Conservation (phyloP, 2,888 invertebrate genomes). For the Temnothorax rugatulus region DNA sequence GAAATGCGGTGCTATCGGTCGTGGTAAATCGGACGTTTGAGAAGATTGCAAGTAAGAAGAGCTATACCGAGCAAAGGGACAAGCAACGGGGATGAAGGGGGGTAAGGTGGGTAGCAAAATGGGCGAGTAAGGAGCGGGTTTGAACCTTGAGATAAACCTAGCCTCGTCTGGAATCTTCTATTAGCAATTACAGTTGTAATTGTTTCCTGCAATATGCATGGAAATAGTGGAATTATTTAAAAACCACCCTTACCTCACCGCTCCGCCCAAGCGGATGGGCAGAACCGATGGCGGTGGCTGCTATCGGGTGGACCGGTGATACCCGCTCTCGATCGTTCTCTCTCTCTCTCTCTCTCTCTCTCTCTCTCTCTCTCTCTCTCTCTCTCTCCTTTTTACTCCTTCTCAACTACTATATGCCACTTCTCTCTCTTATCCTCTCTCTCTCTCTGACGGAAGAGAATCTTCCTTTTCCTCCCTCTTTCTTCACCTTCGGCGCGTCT, state of each 20-base stretch:
- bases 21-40: slow-evolving; percentile 64
- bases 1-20: slow-evolving; percentile 58
- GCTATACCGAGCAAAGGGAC: slow-evolving; percentile 43
- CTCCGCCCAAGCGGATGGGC: slow-evolving; percentile 54
- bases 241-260: slow-evolving; percentile 80
- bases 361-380: slow-evolving; percentile 25
- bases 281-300: slow-evolving; percentile 57
- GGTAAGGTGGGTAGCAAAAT: slow-evolving; percentile 59
- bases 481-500: slow-evolving; percentile 55
- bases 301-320: slow-evolving; percentile 67
- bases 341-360: slow-evolving; percentile 41
- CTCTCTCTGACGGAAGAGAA: slow-evolving; percentile 48
- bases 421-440: slow-evolving; percentile 45
- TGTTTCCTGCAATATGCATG: slow-evolving; percentile 86
- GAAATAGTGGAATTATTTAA: slow-evolving; percentile 86
- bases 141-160: slow-evolving; percentile 84
- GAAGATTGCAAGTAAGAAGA: slow-evolving; percentile 66
- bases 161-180: slow-evolving; percentile 86
- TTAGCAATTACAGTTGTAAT: slow-evolving; percentile 86
- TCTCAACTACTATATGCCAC: slow-evolving; percentile 10
- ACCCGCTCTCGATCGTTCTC: slow-evolving; percentile 48
- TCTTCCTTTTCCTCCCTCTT: slow-evolving; percentile 44
- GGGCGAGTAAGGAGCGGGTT: slow-evolving; percentile 76
- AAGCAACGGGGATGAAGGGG: slow-evolving; percentile 64
- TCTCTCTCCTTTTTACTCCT: slow-evolving; percentile 45